These are phyloP conservation scores for Erpetoichthys calabaricus DNA, from an alignment of 2,797 vertebrate species.

Conservation along the genomic window DNA sequence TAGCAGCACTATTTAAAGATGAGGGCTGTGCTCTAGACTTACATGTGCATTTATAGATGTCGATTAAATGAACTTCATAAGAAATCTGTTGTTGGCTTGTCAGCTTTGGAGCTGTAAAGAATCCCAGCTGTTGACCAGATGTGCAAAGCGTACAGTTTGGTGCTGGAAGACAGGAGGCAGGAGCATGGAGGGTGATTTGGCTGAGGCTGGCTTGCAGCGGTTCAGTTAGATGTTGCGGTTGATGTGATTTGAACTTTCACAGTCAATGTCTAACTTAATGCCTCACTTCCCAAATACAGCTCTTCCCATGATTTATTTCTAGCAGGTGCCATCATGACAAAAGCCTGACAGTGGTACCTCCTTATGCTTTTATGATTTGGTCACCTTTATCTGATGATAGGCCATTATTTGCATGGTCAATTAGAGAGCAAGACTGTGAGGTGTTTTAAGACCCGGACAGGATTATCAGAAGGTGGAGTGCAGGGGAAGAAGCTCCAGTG, in stretches of 20 bases:
- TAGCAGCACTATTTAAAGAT: too few relatives aligned
- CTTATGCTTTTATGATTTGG: too few relatives aligned
- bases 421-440: too few relatives aligned
- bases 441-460: too few relatives aligned
- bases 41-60: too few relatives aligned
- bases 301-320: slow-evolving; percentile 62
- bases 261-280: slow-evolving; percentile 61
- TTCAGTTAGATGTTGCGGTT: slow-evolving; percentile 56
- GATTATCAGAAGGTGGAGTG: too few relatives aligned
- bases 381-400: too few relatives aligned
- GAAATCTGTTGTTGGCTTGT: slow-evolving; percentile 15
- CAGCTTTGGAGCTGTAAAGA: slow-evolving; percentile 19
- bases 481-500: too few relatives aligned
- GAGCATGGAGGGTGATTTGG: slow-evolving; percentile 24
- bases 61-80: too few relatives aligned
- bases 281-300: slow-evolving; percentile 65
- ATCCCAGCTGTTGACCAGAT: slow-evolving; percentile 38
- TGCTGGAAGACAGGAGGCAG: slow-evolving; percentile 42
- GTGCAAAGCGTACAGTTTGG: slow-evolving; percentile 42
- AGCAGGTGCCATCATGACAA: slow-evolving; percentile 43
- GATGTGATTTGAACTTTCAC: slow-evolving; percentile 56
- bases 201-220: slow-evolving; percentile 36
- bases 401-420: too few relatives aligned
- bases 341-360: not conserved
- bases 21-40: too few relatives aligned